Percentiles rank a stretch among this genome's conserved stretches.
Evolutionary conservation across 2,797 vertebrate species (phyloP).

Genomic region (Menidia menidia): DNA sequence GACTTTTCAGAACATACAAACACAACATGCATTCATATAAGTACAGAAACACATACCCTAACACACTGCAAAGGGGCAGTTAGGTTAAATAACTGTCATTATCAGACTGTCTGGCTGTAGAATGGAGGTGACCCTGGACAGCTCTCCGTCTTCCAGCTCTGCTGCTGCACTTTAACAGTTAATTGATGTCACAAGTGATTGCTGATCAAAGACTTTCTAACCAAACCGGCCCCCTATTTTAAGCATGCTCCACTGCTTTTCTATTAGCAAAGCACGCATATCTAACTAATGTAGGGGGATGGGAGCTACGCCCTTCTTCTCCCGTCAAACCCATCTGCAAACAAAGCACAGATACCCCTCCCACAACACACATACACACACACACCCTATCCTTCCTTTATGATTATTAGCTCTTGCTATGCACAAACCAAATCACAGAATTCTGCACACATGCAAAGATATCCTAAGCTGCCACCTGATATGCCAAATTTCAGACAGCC

Average conservation of each 20-base stretch:
- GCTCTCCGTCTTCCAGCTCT: conserved; percentile 62
- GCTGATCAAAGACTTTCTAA: conserved; percentile 76
- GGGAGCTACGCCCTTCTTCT: conserved; percentile 1
- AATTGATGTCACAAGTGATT: conserved; percentile 79
- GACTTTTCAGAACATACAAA: conserved; percentile 31
- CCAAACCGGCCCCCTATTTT: conserved; percentile 51
- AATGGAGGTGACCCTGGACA: conserved; percentile 67
- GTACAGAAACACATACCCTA: conserved; percentile 14
- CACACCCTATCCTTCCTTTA: conserved; percentile 22
- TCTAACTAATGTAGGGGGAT: conserved; percentile 23
- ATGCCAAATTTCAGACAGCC: conserved; percentile 78
- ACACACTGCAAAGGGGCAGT: conserved; percentile 6
- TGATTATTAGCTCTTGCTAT: conserved; percentile 72
- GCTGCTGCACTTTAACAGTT: conserved; percentile 72
- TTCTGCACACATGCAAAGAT: conserved; percentile 28
- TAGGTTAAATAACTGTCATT: conserved; percentile 64
- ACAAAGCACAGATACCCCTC: conserved; percentile 43
- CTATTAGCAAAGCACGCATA: conserved; percentile 62
- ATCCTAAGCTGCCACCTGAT: conserved; percentile 66
- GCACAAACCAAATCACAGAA: conserved; percentile 44
- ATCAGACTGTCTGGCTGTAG: conserved; percentile 50
- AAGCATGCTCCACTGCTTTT: conserved; percentile 64
- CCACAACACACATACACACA: background rate
- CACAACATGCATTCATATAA: conserved; percentile 6
- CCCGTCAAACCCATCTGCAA: conserved; percentile 46